phyloP scores from a whole-genome alignment of 2,888 invertebrate species.

The Torymus tubicola region DNA sequence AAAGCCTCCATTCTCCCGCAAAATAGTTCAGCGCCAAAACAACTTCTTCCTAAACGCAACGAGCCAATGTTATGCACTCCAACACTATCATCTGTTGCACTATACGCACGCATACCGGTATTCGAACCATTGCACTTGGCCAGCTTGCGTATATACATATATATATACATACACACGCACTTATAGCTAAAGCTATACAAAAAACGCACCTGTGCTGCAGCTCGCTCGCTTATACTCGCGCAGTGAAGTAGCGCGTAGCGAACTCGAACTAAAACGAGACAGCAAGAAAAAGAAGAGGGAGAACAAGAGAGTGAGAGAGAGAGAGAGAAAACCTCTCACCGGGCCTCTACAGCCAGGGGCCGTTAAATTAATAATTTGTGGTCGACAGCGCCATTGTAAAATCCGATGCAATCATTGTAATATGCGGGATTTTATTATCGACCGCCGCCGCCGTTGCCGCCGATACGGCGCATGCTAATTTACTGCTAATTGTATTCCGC shows the following conservation, averaged over 20 bases:
- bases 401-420: conserved; percentile 76
- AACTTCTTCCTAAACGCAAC: no score
- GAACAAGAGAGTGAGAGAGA: not conserved
- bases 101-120: no score
- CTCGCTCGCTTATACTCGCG: conserved; percentile 6
- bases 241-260: conserved; percentile 16
- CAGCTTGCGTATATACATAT: no score
- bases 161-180: no score
- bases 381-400: conserved; percentile 75
- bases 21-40: no score
- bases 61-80: no score
- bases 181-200: no score
- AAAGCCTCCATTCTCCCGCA: no score
- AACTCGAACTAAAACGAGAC: conserved; percentile 14
- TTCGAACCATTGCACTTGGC: no score
- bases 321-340: conserved; percentile 12
- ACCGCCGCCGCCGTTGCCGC: conserved; percentile 59
- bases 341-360: conserved; percentile 56
- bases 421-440: conserved; percentile 75
- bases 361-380: conserved; percentile 77
- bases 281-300: not conserved
- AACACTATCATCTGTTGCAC: no score
- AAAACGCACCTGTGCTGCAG: no score
- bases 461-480: conserved; percentile 72
- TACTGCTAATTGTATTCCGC: conserved; percentile 77